Base-by-base conservation (phyloP, 2,797 vertebrate genomes). In the Lacerta agilis region DNA sequence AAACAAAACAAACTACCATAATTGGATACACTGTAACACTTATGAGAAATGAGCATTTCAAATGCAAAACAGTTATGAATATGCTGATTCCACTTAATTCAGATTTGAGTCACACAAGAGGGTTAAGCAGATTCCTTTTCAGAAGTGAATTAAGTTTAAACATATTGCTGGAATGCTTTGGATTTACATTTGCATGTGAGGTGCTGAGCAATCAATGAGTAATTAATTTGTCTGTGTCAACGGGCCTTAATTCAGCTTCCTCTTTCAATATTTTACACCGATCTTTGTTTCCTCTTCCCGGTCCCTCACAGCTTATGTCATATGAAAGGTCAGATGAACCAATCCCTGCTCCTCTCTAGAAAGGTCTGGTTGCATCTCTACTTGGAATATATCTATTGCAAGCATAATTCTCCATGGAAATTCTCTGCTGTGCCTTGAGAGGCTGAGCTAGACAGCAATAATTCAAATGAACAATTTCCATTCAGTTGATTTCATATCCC, bases 401-500 rank as follows among this genome's bases (percentile, higher is more conserved):
- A 45, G 5, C 71, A 23, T 84, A 41, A 82, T 67, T 67, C 36
- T 79, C 23, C 2, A 1, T 1, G 72, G 27, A 45, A 89, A 85
- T 3, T 27, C 38, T 33, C 71, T 79, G 6, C 5, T 25, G 33
- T 85, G 82, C 2, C 69, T 20, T 88, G 61, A 38, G 80, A 86
- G 7, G 5, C 49, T 89, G 76, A 81, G 41, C 23, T 49, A 66
- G 45, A 78, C 11, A 79, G 0, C 0, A 71, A 79, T 80, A 85
- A 85, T 64, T 80, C 77, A 85, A 25, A 79, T 67, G 6, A 9
- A 72, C 82, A 90, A n/a, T 83, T 89, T 92, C 88, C 91, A 27
- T 92, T 92, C 15, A 87, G 61, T 88, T 91, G 27, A 91, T 95
- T 93, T 93, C 9, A 45, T 88, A 83, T 77, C 8, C 11, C 8